Conservation (phyloP, 2,797 vertebrate species). For the Pangasius mekongensis region DNA sequence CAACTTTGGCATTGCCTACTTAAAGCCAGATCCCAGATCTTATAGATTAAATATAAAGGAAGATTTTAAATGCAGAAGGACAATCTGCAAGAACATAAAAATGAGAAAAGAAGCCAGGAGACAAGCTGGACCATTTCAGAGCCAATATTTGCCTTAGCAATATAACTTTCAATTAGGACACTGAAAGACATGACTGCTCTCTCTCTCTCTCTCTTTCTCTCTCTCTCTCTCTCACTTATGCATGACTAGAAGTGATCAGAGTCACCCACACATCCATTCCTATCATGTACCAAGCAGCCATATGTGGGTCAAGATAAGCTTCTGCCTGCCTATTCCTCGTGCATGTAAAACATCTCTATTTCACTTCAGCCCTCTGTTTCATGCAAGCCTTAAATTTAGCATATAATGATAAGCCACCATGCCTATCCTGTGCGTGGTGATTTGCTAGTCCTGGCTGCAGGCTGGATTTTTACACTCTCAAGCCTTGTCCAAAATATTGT, state of each 20-base stretch:
- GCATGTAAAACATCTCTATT: conserved; percentile 29
- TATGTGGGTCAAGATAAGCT: conserved; percentile 37
- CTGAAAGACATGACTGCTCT: conserved; percentile 8
- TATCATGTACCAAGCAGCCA: conserved; percentile 29
- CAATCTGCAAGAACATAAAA: background rate
- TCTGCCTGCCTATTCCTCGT: conserved; percentile 13
- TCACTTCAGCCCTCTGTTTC: background rate
- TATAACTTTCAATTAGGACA: conserved; percentile 20
- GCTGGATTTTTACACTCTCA: conserved; percentile 20
- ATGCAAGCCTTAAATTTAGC: conserved; percentile 11
- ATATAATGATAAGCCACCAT: conserved; percentile 34
- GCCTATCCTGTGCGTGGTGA: conserved; percentile 1
- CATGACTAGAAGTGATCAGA: conserved; percentile 24
- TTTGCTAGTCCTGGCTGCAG: conserved; percentile 26
- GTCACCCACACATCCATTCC: conserved; percentile 32
- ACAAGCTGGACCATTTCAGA: conserved; percentile 7
- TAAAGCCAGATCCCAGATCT: background rate
- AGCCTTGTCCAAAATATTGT: conserved; percentile 14
- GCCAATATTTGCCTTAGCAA: background rate
- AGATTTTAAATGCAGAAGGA: background rate
- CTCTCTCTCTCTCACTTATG: background rate
- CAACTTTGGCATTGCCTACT: background rate
- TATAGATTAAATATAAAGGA: background rate
- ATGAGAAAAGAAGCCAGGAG: background rate
- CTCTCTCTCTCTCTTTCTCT: background rate